Percentiles rank a stretch among this genome's conserved stretches.
phyloP scores from a whole-genome alignment of 2,797 vertebrate species.

The Siniperca scherzeri region DNA sequence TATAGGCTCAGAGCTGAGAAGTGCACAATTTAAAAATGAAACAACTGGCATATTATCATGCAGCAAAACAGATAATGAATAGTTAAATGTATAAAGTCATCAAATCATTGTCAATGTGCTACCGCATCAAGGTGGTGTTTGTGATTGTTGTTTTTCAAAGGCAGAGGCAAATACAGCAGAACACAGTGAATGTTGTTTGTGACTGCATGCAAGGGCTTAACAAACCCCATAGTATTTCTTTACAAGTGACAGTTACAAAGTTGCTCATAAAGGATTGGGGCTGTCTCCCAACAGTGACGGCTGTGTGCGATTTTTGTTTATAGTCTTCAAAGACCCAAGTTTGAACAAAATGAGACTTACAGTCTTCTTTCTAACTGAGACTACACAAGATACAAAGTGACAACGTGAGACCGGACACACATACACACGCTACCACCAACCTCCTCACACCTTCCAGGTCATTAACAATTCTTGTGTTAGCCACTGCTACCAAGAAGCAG shows the following conservation, averaged over 20 bases:
- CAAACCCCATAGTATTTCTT: neutral
- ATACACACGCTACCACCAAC: neutral
- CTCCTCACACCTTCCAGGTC: constrained; percentile 5
- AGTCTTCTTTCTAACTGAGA: neutral
- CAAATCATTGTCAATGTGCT: no score
- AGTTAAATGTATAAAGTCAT: constrained; percentile 61
- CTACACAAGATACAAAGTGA: neutral
- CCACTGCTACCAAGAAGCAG: neutral
- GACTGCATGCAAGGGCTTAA: neutral
- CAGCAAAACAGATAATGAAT: constrained; percentile 59
- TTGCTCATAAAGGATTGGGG: constrained; percentile 26
- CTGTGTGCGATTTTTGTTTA: constrained; percentile 45
- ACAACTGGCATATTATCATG: constrained; percentile 33
- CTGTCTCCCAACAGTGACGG: constrained; percentile 35
- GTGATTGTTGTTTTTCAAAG: constrained; percentile 25
- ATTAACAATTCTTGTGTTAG: constrained; percentile 2
- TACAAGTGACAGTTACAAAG: constrained; percentile 41
- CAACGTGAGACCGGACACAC: constrained; percentile 1
- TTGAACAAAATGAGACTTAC: constrained; percentile 31
- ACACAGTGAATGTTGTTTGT: neutral
- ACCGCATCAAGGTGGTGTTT: neutral
- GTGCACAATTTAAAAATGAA: constrained; percentile 36
- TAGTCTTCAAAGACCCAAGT: constrained; percentile 52
- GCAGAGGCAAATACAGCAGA: neutral
- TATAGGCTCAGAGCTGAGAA: constrained; percentile 4